Percentiles rank a stretch among this genome's conserved stretches.
Conservation (phyloP, 2,888 invertebrate species). For the Ophraella communa region DNA sequence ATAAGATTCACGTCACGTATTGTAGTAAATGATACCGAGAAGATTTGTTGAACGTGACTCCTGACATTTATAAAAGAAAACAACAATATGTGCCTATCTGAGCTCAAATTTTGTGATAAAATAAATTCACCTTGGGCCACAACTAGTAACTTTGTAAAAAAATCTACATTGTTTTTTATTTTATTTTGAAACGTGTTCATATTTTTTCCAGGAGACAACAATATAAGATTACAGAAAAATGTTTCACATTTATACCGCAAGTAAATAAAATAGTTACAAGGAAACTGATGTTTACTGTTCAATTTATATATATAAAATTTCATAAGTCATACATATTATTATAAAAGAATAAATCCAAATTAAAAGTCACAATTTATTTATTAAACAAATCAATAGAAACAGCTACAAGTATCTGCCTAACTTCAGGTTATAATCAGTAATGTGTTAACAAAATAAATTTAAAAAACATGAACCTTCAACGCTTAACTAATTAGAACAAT, state of each 20-base stretch:
- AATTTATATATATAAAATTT: too few relatives aligned
- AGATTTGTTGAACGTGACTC: conserved; percentile 25
- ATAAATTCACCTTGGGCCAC: background rate
- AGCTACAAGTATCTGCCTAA: too few relatives aligned
- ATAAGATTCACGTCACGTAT: conserved; percentile 19
- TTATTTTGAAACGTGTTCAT: background rate
- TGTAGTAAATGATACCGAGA: conserved; percentile 20
- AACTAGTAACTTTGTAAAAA: background rate
- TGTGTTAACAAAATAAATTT: too few relatives aligned
- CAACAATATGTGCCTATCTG: conserved; percentile 22
- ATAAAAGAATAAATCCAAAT: too few relatives aligned
- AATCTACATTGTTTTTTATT: background rate
- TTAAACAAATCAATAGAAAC: too few relatives aligned
- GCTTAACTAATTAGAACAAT: too few relatives aligned
- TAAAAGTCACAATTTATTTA: too few relatives aligned
- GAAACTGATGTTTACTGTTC: background rate
- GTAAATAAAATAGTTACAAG: background rate
- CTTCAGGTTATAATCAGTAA: too few relatives aligned
- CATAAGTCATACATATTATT: too few relatives aligned
- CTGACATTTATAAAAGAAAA: conserved; percentile 12
- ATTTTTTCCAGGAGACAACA: background rate
- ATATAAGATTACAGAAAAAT: background rate
- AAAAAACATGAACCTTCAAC: too few relatives aligned
- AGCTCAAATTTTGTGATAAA: conserved; percentile 10
- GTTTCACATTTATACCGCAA: background rate